These are phyloP conservation scores for Leptinotarsa peninsularis DNA, from an alignment of 2,888 invertebrate genomes.

Conservation along the genomic window DNA sequence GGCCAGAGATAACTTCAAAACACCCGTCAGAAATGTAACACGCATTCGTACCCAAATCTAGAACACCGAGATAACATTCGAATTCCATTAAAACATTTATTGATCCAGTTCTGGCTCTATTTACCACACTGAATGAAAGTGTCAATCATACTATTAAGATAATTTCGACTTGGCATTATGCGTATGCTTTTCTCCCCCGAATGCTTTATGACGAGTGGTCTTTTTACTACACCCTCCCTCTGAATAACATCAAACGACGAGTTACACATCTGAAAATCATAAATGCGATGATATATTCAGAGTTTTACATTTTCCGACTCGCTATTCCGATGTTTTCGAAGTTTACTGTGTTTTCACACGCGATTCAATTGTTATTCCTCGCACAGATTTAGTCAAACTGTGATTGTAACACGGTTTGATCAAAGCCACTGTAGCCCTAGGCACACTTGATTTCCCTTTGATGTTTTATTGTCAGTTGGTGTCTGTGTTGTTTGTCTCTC, in stretches of 20 bases:
- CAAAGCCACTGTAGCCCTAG: constrained; percentile 58
- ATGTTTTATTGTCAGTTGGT: constrained; percentile 53
- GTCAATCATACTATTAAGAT: constrained; percentile 65
- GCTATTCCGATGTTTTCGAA: constrained; percentile 36
- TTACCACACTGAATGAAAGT: constrained; percentile 58
- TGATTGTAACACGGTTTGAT: constrained; percentile 61
- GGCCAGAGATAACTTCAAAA: neutral
- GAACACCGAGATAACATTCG: constrained; percentile 54
- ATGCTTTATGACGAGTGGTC: constrained; percentile 9
- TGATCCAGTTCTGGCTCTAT: constrained; percentile 50
- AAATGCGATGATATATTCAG: constrained; percentile 39
- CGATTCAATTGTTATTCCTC: constrained; percentile 54
- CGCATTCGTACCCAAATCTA: constrained; percentile 4
- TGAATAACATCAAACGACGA: constrained; percentile 19
- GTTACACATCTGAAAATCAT: constrained; percentile 36
- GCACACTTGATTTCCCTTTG: constrained; percentile 57
- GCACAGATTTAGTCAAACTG: constrained; percentile 57
- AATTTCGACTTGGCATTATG: constrained; percentile 56
- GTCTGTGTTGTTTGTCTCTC: constrained; percentile 31
- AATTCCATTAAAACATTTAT: constrained; percentile 61
- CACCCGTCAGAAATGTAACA: constrained; percentile 5
- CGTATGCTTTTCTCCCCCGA: constrained; percentile 47
- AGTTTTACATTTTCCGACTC: constrained; percentile 34
- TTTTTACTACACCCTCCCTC: constrained; percentile 11
- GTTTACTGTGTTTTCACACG: constrained; percentile 44